Evolutionary conservation across 2,113 vertebrate genomes (phyloP), one percentile per base, ranked within the genome.

Genomic region (Labrus mixtus): DNA sequence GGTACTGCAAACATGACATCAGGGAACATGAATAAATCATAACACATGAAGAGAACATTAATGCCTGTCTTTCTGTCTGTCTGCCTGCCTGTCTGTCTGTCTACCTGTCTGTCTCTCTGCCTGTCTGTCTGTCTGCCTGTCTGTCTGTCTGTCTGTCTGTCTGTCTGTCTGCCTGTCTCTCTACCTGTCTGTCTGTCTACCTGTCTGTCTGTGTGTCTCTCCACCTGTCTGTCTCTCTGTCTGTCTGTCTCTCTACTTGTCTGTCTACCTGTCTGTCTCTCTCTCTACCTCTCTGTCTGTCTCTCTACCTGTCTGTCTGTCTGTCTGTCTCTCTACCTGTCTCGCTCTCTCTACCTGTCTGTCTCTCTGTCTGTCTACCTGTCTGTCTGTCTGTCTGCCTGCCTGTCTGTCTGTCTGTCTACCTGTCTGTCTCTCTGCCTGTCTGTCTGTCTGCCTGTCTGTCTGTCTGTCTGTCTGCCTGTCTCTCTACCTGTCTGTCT

Each of bases 1-100:
- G 97, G 97, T 98, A 48, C 16, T 17, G 46, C 15, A 48, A 48
- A 48, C 15, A 48, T 17, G 6, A 17, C 13, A 46, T 6, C 13
- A 46, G 43, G 12, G 41, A 43, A 46, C 45, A 46, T 46, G 5
- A 16, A 16, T 12, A 16, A 6, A 46, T 6, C 12, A 46, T 10
- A 17, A 46, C 1, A 45, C 39, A 22, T 22, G 0, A n/a, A 19
- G 0, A 63, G 8, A 37, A 48, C 23, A 22, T 8, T 20, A 55
- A 33, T 33, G 29, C 25, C 25, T 25, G 25, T 25, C 25, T 25
- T 3, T 25, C 25, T 25, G 15, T 29, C 8, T 6, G 13, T 51
- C 25, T 39, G n/a, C n/a, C 37, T 39, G 7, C 10, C 13, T 43
- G 11, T 53, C 16, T 48, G 12, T 71, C 62, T 65, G n/a, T n/a